Base-by-base conservation (phyloP, 2,797 vertebrate species). In the Salmo trutta region DNA sequence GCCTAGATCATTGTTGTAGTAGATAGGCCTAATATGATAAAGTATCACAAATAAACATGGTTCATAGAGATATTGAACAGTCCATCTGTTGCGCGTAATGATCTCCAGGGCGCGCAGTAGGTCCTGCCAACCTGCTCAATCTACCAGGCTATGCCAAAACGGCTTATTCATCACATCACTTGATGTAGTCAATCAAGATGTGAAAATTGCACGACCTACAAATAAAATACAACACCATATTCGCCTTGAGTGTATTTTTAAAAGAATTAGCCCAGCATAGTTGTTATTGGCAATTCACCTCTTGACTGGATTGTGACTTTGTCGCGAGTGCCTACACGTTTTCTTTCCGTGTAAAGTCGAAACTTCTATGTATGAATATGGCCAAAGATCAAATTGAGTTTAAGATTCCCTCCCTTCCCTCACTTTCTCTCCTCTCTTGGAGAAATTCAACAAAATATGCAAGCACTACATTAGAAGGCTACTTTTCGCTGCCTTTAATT, bases 401-500 rank as follows among this genome's bases (percentile, higher is more conserved):
- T 81, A 87, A 86, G 84, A 89, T 85, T 88, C 88, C 1, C 75
- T 27, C 24, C 1, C 75, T 33, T 15, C 41, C 66, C 27, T 47
- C 76, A 33, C 3, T n/a, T 17, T 29, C 27, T 24, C 31, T 67
- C 54, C 64, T 53, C 86, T 89, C 83, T 81, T 79, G 67, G 83
- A 88, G 89, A 94, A 94, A 94, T 93, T 94, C 90, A 87, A 93
- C 92, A 93, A 94, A 95, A 96, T 95, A 96, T 47, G 10, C 41
- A 47, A 96, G 90, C 95, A 95, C 94, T 96, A 96, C 96, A 96
- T 97, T 96, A 96, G 96, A 97, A 95, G 95, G 95, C 93, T 91
- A 95, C 94, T 97, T 95, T 95, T 93, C 94, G 92, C 93, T 97
- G 95, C 94, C 94, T 95, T 96, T 98, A 98, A 98, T 97, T 97